Evolutionary conservation across 2,888 invertebrate genomes (phyloP).

Genomic region (Eristalis pertinax): DNA sequence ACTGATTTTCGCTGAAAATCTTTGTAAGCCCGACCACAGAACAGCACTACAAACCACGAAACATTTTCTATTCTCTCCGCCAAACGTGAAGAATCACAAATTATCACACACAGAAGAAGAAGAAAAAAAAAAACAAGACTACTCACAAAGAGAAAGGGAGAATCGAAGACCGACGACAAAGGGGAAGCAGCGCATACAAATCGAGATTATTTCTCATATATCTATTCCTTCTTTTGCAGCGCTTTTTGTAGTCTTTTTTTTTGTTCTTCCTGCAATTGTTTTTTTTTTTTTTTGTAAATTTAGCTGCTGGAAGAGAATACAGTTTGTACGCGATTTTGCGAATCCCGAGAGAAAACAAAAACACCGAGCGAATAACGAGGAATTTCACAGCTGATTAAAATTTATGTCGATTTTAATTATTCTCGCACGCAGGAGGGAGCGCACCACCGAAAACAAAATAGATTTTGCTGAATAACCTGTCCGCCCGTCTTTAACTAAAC

Average conservation of each 20-base stretch:
- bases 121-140: conserved; percentile 38
- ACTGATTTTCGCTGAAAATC: conserved; percentile 40
- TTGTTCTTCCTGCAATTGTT: conserved; percentile 1
- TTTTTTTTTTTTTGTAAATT: background rate
- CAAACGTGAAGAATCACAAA: conserved; percentile 22
- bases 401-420: conserved; percentile 30
- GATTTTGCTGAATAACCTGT: conserved; percentile 47
- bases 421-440: conserved; percentile 33
- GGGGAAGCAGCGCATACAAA: conserved; percentile 51
- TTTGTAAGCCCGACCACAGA: conserved; percentile 10
- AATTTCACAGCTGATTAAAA: conserved; percentile 45
- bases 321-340: conserved; percentile 6
- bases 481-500: conserved; percentile 66
- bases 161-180: conserved; percentile 34
- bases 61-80: conserved; percentile 32
- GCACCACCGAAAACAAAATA: conserved; percentile 38
- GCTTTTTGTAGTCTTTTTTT: background rate
- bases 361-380: background rate
- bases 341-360: background rate
- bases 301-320: background rate
- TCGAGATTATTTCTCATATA: conserved; percentile 36
- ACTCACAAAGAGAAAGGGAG: conserved; percentile 65
- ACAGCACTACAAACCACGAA: conserved; percentile 46
- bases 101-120: conserved; percentile 4
- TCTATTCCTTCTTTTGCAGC: conserved; percentile 2